Evolutionary conservation across 2,888 invertebrate genomes (phyloP).

Genomic region (Unio delphinus): DNA sequence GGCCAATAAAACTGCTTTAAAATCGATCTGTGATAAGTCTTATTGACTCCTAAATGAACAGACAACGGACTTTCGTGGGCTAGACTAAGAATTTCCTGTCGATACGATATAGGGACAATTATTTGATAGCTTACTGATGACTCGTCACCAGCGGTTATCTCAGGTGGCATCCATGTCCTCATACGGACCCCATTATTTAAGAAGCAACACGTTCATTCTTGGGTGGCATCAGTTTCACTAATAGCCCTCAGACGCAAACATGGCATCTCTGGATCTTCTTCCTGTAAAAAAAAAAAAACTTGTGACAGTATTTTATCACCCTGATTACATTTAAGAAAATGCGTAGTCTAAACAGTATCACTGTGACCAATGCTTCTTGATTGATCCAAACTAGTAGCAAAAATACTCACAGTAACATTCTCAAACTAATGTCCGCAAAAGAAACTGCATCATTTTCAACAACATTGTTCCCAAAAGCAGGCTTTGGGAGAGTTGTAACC

Average conservation of each 20-base stretch:
- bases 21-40: conserved; percentile 11
- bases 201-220: conserved; percentile 7
- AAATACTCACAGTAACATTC: too few relatives aligned
- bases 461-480: too few relatives aligned
- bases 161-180: conserved; percentile 14
- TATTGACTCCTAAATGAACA: conserved; percentile 13
- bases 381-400: too few relatives aligned
- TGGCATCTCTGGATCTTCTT: conserved; percentile 6
- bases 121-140: conserved; percentile 10
- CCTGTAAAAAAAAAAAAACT: conserved; percentile 7
- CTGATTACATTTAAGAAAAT: too few relatives aligned
- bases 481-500: too few relatives aligned
- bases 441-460: too few relatives aligned
- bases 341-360: too few relatives aligned
- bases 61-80: conserved; percentile 8
- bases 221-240: not conserved
- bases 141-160: conserved; percentile 6
- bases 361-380: too few relatives aligned
- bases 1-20: conserved; percentile 13
- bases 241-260: conserved; percentile 2
- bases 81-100: conserved; percentile 5
- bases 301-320: not conserved
- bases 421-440: too few relatives aligned
- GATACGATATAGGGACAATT: conserved; percentile 9
- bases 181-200: conserved; percentile 7